Percentiles rank a stretch among this genome's conserved stretches.
Evolutionary conservation across 2,888 invertebrate species (phyloP).

Genomic region (Cryptocephalus primarius): DNA sequence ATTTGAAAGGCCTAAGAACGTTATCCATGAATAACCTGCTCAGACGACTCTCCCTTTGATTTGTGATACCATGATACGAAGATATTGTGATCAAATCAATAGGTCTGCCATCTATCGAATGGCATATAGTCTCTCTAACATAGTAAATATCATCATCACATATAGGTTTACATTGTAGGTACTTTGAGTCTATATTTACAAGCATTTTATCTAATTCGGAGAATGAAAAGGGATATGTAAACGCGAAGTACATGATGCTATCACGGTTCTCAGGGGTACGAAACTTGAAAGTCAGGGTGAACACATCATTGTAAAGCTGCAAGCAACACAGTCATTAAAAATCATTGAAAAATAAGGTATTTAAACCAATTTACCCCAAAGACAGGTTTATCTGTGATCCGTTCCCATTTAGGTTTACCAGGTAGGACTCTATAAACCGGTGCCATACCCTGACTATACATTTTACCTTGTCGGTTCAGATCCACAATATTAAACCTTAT

Average conservation of each 20-base stretch:
- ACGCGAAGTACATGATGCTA: slow-evolving; percentile 75
- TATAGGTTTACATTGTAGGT: slow-evolving; percentile 35
- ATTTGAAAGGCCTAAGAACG: slow-evolving; percentile 59
- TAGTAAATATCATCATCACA: slow-evolving; percentile 69
- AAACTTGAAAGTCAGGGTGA: slow-evolving; percentile 64
- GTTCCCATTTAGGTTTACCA: slow-evolving; percentile 71
- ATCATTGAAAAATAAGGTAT: no score
- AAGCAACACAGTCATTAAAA: slow-evolving; percentile 14
- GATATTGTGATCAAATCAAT: slow-evolving; percentile 77
- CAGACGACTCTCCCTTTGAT: slow-evolving; percentile 60
- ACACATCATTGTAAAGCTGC: slow-evolving; percentile 61
- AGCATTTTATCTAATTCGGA: slow-evolving; percentile 67
- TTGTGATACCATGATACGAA: slow-evolving; percentile 65
- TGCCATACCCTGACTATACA: slow-evolving; percentile 85
- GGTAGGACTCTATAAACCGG: slow-evolving; percentile 69
- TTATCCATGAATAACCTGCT: slow-evolving; percentile 63
- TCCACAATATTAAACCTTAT: slow-evolving; percentile 78
- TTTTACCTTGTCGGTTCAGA: slow-evolving; percentile 79
- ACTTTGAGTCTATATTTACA: slow-evolving; percentile 53
- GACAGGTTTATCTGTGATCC: slow-evolving; percentile 68
- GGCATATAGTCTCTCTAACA: slow-evolving; percentile 66
- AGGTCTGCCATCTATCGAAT: slow-evolving; percentile 65
- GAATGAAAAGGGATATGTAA: slow-evolving; percentile 85
- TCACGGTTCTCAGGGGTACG: slow-evolving; percentile 57
- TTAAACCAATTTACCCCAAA: slow-evolving; percentile 50